Evolutionary conservation across 2,888 invertebrate genomes (phyloP).

Genomic region (Oscheius onirici): DNA sequence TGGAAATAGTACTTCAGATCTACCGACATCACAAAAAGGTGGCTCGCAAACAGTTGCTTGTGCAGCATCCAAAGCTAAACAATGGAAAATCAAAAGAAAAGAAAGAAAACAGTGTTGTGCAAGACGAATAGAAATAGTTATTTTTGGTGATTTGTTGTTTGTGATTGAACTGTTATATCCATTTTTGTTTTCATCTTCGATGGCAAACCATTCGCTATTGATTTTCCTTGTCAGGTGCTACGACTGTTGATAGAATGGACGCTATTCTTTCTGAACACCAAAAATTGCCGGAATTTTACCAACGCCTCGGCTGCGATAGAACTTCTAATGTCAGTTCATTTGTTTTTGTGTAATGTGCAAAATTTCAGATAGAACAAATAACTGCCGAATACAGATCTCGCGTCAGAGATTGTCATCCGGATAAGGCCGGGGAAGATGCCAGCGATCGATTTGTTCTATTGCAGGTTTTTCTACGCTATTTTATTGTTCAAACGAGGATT

Average conservation of each 20-base stretch:
- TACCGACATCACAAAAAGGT: conserved; percentile 31
- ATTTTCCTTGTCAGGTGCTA: too few species aligned
- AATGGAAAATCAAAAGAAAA: conserved; percentile 16
- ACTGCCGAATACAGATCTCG: conserved; percentile 56
- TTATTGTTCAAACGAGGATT: neutral
- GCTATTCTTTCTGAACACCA: conserved; percentile 31
- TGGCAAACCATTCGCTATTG: too few species aligned
- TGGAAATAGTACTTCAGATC: conserved; percentile 22
- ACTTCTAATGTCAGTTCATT: conserved; percentile 30
- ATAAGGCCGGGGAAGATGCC: conserved; percentile 38
- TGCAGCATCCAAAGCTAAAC: neutral
- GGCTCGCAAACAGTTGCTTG: neutral
- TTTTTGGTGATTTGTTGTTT: neutral
- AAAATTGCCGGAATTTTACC: conserved; percentile 43
- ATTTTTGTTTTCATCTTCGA: neutral
- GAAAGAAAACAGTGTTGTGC: neutral
- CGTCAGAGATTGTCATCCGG: conserved; percentile 58
- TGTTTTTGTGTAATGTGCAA: conserved; percentile 5
- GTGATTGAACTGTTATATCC: neutral
- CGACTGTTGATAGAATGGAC: neutral
- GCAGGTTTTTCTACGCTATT: neutral
- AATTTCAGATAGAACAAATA: conserved; percentile 60
- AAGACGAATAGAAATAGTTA: neutral
- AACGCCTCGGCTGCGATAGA: conserved; percentile 43
- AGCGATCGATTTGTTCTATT: neutral